Base-by-base conservation (phyloP, 2,797 vertebrate species). In the Gymnothorax reevesii region DNA sequence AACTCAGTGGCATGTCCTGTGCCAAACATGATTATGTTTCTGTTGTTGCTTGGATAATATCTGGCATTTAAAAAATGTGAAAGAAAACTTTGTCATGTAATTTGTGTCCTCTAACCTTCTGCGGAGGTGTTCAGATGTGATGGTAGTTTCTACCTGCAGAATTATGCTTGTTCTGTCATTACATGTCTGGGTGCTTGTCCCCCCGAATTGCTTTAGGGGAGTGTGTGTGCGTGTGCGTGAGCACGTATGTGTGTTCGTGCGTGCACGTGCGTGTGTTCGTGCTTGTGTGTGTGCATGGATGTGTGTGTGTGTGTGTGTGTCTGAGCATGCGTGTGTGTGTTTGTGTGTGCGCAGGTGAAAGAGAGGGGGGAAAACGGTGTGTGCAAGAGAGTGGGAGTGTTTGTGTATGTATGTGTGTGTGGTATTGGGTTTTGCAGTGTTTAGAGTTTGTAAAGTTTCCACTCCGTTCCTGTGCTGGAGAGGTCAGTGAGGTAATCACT, bases 341-440 rank as follows among this genome's bases (percentile, higher is more conserved):
- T 20, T 25, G 2, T 69, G 64, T 69, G 64, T 25, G 64, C 3
- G 20, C 13, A 17, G 33, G 33, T 42, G 33, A 42, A 42, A 42
- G 33, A 42, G 33, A 42, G 33, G 33, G 33, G 22, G 62, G 2
- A 64, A 64, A 64, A 5, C 1, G 62, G 2, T 77, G 33, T 17
- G 73, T 17, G 5, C 0, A 2, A 42, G 33, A 42, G 33, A 42
- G 33, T 17, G 25, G 9, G 25, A 9, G 33, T 15, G 73, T 8
- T 33, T 33, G 69, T 33, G 25, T 1, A 1, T 33, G n/a, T 27
- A 12, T 9, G 69, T 33, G 27, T 12, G 25, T 15, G 57, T 60
- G 87, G 88, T 88, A 69, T 89, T 92, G 91, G 57, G 17, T 84
- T 83, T 86, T 25, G 8, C 79, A 8, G 42, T 42, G 33, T 42